Evolutionary conservation across 92 coral and sea anemone species (phyloP), one percentile per base, ranked within the genome.

Genomic region (Ricordea florida): DNA sequence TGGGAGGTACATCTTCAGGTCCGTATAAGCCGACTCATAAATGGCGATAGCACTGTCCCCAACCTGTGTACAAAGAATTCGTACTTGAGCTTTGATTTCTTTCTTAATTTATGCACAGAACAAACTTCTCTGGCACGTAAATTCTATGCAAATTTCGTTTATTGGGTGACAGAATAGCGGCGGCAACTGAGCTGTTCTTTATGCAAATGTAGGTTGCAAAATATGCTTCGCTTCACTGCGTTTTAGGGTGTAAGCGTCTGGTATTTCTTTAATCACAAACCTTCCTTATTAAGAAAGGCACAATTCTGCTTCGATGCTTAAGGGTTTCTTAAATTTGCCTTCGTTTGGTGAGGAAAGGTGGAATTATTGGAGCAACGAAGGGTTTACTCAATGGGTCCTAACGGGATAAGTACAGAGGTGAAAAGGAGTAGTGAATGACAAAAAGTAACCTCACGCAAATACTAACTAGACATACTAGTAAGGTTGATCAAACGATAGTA

Each of bases 251-350:
- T 51, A 45, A 24, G 63, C 7, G 36, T 22, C 31, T 25, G 43
- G 10, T 22, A 56, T 25, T 1, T 25, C 23, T 27, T 35, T 14
- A 25, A 5, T 24, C 63, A 14, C 27, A 50, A 51, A n/a, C n/a
- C n/a, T n/a, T n/a, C n/a, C n/a, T n/a, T n/a, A n/a, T n/a, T n/a
- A n/a, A n/a, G n/a, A n/a, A n/a, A n/a, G 0, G 29, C 36, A 53
- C 27, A 27, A 38, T 52, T 70, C 77, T 70, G 77, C 29, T 29
- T n/a, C n/a, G n/a, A n/a, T n/a, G n/a, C n/a, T n/a, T n/a, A n/a
- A n/a, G n/a, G n/a, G n/a, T n/a, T n/a, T n/a, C n/a, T n/a, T n/a
- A n/a, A n/a, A n/a, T n/a, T n/a, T n/a, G n/a, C n/a, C n/a, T n/a
- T n/a, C n/a, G n/a, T n/a, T n/a, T n/a, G n/a, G n/a, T n/a, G n/a